These are phyloP conservation scores for Phrynocephalus versicolor DNA, from an alignment of 2,113 vertebrate species.

Conservation along the genomic window DNA sequence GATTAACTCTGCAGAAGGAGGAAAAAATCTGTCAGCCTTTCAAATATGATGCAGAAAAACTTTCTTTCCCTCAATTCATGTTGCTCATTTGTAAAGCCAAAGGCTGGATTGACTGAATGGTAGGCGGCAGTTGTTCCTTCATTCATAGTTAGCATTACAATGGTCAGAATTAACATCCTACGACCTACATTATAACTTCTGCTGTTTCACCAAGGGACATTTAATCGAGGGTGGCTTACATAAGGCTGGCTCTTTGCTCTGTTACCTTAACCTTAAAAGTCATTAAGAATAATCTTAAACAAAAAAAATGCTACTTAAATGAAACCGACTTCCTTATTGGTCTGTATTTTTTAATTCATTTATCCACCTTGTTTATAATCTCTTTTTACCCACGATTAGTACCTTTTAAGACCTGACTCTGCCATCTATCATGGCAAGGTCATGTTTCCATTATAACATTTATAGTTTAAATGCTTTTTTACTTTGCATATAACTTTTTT, in stretches of 20 bases:
- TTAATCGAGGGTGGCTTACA: conserved; percentile 68
- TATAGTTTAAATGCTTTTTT: conserved; percentile 63
- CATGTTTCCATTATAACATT: conserved; percentile 56
- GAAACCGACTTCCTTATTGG: conserved; percentile 13
- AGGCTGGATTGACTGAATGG: conserved; percentile 77
- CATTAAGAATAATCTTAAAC: conserved; percentile 46
- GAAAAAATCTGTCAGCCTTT: conserved; percentile 87
- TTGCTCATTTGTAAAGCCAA: conserved; percentile 82
- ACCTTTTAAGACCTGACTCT: conserved; percentile 63
- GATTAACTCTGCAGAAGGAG: conserved; percentile 81
- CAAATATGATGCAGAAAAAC: conserved; percentile 83
- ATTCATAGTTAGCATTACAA: conserved; percentile 88
- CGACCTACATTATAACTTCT: conserved; percentile 73
- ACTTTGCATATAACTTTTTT: background rate
- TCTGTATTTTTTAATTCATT: conserved; percentile 4
- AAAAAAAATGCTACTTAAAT: conserved; percentile 3
- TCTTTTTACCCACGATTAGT: conserved; percentile 60
- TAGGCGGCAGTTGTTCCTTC: conserved; percentile 73
- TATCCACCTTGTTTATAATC: conserved; percentile 31
- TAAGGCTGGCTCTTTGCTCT: conserved; percentile 52
- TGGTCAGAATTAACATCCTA: conserved; percentile 84
- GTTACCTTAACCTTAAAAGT: conserved; percentile 41
- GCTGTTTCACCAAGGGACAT: conserved; percentile 70
- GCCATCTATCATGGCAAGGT: conserved; percentile 55
- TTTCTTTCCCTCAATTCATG: conserved; percentile 74